phyloP scores from a whole-genome alignment of 2,888 invertebrate genomes.

The Tortrix viridana region DNA sequence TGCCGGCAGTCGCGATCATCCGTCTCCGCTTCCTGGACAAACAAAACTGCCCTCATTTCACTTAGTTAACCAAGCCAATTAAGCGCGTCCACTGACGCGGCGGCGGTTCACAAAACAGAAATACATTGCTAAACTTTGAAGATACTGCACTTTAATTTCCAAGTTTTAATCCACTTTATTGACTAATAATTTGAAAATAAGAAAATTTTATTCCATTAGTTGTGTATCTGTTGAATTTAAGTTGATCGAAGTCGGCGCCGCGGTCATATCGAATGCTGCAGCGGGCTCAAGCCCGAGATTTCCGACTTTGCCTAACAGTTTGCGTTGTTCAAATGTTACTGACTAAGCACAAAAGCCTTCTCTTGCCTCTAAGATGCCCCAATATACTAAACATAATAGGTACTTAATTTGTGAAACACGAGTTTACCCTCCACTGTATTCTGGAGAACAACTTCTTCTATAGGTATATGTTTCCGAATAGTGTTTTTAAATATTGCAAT shows the following conservation, averaged over 20 bases:
- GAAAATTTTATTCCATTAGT: no score
- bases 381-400: conserved; percentile 2
- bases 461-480: no score
- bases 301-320: conserved; percentile 41
- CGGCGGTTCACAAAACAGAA: conserved; percentile 1
- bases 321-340: conserved; percentile 22
- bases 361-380: background rate
- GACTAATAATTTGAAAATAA: no score
- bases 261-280: conserved; percentile 55
- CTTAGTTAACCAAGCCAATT: conserved; percentile 1
- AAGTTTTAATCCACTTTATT: no score
- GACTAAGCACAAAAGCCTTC: conserved; percentile 14
- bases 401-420: no score
- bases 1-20: conserved; percentile 26
- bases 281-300: conserved; percentile 44
- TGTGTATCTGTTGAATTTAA: conserved; percentile 42
- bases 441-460: no score
- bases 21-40: conserved; percentile 20
- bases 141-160: background rate
- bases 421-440: no score
- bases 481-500: no score
- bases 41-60: conserved; percentile 20
- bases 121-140: conserved; percentile 42
- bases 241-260: conserved; percentile 54
- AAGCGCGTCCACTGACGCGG: background rate